phyloP scores from a whole-genome alignment of 2,888 invertebrate species.

The Synergus umbraculus region DNA sequence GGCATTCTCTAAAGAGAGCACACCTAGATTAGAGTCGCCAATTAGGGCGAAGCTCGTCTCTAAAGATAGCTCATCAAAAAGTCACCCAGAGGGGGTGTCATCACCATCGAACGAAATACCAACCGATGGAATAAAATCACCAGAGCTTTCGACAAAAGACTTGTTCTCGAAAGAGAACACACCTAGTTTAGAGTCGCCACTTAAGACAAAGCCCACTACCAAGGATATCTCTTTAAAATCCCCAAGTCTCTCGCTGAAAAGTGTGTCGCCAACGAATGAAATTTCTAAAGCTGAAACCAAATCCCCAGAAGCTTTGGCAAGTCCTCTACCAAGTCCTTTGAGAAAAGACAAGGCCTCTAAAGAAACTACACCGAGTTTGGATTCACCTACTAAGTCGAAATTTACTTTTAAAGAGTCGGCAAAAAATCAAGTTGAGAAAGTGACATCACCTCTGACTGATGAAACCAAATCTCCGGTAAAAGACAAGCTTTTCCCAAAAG shows the following conservation, averaged over 20 bases:
- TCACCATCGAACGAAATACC: conserved; percentile 38
- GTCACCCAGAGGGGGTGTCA: conserved; percentile 40
- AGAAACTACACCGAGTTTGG: not conserved
- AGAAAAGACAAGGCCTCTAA: conserved; percentile 2
- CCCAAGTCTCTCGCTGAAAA: not conserved
- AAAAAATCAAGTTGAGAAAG: conserved; percentile 7
- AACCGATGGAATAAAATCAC: conserved; percentile 40
- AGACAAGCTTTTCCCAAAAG: not conserved
- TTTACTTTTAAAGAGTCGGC: conserved; percentile 15
- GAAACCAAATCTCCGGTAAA: not conserved
- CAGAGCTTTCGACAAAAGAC: conserved; percentile 26
- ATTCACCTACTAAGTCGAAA: not conserved
- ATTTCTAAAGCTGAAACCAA: not conserved
- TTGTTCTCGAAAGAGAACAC: conserved; percentile 29
- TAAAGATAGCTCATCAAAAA: conserved; percentile 39
- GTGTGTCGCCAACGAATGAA: not conserved
- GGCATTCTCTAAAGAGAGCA: conserved; percentile 33
- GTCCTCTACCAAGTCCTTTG: conserved; percentile 13
- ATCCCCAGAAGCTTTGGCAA: conserved; percentile 3
- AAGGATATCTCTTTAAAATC: not conserved
- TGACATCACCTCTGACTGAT: not conserved
- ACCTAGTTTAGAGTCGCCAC: not conserved
- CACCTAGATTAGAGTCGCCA: conserved; percentile 38
- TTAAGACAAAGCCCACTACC: not conserved
- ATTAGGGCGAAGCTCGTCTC: conserved; percentile 41